These are phyloP conservation scores for Gasterosteus nipponicus DNA, from an alignment of 2,113 vertebrate genomes.

Conservation along the genomic window DNA sequence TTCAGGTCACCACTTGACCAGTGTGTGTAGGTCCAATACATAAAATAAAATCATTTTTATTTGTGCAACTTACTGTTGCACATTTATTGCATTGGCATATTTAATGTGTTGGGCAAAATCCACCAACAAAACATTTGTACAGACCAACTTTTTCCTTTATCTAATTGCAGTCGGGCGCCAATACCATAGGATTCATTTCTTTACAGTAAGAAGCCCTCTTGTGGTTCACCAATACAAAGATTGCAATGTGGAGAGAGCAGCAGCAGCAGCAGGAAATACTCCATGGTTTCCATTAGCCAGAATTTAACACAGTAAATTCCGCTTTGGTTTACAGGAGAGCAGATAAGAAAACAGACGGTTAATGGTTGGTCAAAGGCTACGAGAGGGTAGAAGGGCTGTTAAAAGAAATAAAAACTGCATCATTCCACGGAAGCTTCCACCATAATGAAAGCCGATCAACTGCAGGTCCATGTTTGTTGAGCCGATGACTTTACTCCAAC, in stretches of 20 bases:
- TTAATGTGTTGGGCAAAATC: neutral
- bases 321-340: too few relatives aligned
- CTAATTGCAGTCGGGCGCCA: neutral
- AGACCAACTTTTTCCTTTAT: neutral
- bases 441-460: neutral
- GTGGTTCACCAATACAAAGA: constrained; percentile 35
- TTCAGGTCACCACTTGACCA: too few relatives aligned
- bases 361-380: neutral
- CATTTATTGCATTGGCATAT: neutral
- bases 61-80: too few relatives aligned
- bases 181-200: constrained; percentile 2
- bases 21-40: too few relatives aligned
- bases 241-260: constrained; percentile 30
- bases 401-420: neutral
- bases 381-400: neutral
- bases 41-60: too few relatives aligned
- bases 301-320: constrained; percentile 15
- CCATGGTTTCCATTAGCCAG: constrained; percentile 10
- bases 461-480: neutral
- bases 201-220: constrained; percentile 42
- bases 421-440: neutral
- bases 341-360: neutral
- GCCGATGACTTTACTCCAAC: neutral
- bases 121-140: constrained; percentile 11
- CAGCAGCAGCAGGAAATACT: constrained; percentile 26